A percentile compares a stretch with the other conserved stretches of the same genome.
Conservation (phyloP, 2,888 invertebrate species). For the Bellardia pandia region DNA sequence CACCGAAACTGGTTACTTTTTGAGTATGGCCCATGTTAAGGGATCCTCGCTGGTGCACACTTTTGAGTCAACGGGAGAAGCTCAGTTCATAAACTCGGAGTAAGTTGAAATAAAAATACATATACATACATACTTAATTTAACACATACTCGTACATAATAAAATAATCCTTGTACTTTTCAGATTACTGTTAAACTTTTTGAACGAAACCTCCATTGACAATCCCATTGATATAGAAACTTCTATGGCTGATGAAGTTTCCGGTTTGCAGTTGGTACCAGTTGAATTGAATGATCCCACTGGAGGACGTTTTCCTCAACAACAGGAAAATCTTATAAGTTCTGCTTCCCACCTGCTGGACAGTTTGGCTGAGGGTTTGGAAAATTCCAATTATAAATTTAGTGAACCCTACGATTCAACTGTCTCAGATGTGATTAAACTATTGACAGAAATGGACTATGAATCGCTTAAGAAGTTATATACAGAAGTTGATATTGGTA, state of each 20-base stretch:
- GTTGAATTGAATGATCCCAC: conserved; percentile 82
- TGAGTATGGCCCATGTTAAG: conserved; percentile 83
- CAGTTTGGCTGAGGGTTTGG: conserved; percentile 83
- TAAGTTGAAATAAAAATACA: conserved; percentile 72
- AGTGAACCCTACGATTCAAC: conserved; percentile 83
- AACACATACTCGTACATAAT: too few species aligned
- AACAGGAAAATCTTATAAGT: conserved; percentile 81
- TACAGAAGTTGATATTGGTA: conserved; percentile 87
- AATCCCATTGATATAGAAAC: conserved; percentile 83
- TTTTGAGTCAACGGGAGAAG: conserved; percentile 84
- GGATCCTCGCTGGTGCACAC: conserved; percentile 84
- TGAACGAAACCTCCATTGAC: conserved; percentile 82
- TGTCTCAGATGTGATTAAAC: conserved; percentile 82
- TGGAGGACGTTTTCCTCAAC: conserved; percentile 83
- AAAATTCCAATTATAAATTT: conserved; percentile 82
- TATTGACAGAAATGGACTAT: conserved; percentile 83
- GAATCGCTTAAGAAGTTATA: conserved; percentile 84
- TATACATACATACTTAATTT: background rate
- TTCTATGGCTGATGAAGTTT: conserved; percentile 81
- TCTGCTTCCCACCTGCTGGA: conserved; percentile 80
- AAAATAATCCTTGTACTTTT: background rate
- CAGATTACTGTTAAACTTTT: conserved; percentile 81
- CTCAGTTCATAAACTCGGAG: conserved; percentile 83
- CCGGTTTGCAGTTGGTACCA: conserved; percentile 80
- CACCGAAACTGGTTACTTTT: conserved; percentile 81